phyloP scores from a whole-genome alignment of 2,797 vertebrate species.

The Spea hammondii region DNA sequence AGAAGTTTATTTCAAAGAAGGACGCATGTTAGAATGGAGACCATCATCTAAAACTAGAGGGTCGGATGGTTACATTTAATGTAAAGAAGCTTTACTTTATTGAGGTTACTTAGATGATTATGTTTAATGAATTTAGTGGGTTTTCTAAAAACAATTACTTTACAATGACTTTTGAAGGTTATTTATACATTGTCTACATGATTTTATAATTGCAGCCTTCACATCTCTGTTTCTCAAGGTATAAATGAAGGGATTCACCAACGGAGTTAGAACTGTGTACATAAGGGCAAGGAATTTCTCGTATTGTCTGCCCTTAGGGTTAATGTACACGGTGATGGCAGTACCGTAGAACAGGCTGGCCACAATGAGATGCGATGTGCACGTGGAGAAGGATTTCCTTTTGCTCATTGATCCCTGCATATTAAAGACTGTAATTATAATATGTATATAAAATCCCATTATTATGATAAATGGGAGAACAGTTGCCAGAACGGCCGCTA shows the following conservation, averaged over 20 bases:
- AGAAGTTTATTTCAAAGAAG: too few species aligned
- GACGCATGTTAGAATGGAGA: too few species aligned
- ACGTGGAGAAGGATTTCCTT: slow-evolving; percentile 36
- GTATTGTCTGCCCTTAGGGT: slow-evolving; percentile 11
- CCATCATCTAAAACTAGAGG: too few species aligned
- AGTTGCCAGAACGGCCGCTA: not conserved
- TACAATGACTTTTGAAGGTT: too few species aligned
- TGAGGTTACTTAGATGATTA: too few species aligned
- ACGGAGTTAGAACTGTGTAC: slow-evolving; percentile 48
- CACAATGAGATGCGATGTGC: slow-evolving; percentile 33
- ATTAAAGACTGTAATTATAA: slow-evolving; percentile 6
- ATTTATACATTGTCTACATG: not conserved
- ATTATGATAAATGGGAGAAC: slow-evolving; percentile 29
- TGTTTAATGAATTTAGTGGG: too few species aligned
- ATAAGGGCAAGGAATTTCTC: slow-evolving; percentile 46
- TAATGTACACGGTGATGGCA: slow-evolving; percentile 17
- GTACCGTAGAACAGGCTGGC: slow-evolving; percentile 20
- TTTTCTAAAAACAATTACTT: too few species aligned
- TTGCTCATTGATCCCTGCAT: slow-evolving; percentile 18
- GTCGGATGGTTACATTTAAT: too few species aligned
- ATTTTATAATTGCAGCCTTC: slow-evolving; percentile 5
- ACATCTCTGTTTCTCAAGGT: slow-evolving; percentile 48
- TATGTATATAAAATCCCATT: slow-evolving; percentile 19
- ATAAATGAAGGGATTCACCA: slow-evolving; percentile 50
- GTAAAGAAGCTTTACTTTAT: too few species aligned